Evolutionary conservation across 1,140 invertebrate genomes (phyloP).

Genomic region (Hyposmocoma kahamanoa): DNA sequence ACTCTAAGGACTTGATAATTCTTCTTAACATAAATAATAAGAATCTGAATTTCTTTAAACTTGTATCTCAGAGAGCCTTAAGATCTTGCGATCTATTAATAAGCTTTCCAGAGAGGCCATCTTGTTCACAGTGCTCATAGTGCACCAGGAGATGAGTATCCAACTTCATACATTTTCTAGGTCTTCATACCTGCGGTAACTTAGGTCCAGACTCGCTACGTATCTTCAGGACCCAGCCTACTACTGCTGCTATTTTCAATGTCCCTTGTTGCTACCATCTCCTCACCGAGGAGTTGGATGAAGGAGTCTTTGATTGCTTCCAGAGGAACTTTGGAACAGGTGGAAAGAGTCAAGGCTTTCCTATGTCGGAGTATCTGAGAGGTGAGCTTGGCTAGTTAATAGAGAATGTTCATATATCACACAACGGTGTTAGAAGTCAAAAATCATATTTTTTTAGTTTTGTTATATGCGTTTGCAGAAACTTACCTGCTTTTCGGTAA

Average conservation of each 20-base stretch:
- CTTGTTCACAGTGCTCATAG: no score
- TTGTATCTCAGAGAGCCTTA: no score
- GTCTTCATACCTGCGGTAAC: constrained; percentile 93
- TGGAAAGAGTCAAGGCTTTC: constrained; percentile 74
- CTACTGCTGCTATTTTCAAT: constrained; percentile 80
- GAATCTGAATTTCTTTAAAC: no score
- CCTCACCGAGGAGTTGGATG: constrained; percentile 78
- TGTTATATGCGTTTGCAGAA: no score
- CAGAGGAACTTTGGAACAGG: constrained; percentile 23
- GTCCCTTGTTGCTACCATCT: constrained; percentile 95
- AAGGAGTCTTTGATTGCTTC: constrained; percentile 32
- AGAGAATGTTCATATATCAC: neutral
- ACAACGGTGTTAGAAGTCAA: neutral
- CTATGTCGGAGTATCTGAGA: constrained; percentile 78
- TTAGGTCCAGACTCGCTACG: constrained; percentile 83
- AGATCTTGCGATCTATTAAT: no score
- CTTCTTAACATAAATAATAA: no score
- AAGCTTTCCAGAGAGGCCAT: no score
- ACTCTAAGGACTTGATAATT: no score
- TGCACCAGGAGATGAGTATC: no score
- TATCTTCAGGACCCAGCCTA: constrained; percentile 78
- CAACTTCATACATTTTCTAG: constrained; percentile 67
- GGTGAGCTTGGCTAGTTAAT: constrained; percentile 39
- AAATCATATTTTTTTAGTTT: neutral
- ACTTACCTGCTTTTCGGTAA: no score